Percentiles rank a stretch among this genome's conserved stretches.
Evolutionary conservation across 2,797 vertebrate genomes (phyloP).

Genomic region (Leptatherina wallacei): DNA sequence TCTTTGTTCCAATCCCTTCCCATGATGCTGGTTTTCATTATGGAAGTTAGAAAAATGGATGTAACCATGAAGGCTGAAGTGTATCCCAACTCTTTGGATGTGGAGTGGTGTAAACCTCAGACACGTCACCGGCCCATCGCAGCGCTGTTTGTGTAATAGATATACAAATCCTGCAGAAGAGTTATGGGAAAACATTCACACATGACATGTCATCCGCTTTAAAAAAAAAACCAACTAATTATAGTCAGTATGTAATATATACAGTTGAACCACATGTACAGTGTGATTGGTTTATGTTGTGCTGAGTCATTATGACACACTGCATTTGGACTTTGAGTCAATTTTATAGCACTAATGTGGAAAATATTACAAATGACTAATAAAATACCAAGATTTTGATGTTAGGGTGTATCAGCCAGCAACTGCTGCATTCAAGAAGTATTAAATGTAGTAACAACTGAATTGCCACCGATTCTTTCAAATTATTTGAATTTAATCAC

Average conservation of each 20-base stretch:
- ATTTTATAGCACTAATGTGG: background rate
- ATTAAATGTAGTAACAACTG: background rate
- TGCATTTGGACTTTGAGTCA: background rate
- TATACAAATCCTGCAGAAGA: too few species aligned
- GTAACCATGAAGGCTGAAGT: background rate
- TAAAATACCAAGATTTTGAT: background rate
- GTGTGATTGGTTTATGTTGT: background rate
- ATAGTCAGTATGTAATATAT: background rate
- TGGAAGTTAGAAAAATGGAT: background rate
- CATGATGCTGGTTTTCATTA: background rate
- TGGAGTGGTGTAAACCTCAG: background rate
- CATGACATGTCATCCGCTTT: background rate
- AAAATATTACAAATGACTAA: slow-evolving; percentile 11
- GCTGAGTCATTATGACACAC: background rate
- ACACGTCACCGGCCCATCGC: background rate
- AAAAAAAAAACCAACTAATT: background rate
- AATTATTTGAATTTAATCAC: background rate
- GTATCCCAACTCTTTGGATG: background rate
- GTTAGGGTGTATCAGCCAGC: background rate
- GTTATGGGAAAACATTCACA: background rate
- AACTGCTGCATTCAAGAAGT: background rate
- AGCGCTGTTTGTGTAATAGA: background rate
- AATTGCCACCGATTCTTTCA: background rate
- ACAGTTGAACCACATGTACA: background rate
- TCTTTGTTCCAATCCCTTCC: background rate